Base-by-base conservation (phyloP, 2,888 invertebrate species). In the Troglohyphantes excavatus region DNA sequence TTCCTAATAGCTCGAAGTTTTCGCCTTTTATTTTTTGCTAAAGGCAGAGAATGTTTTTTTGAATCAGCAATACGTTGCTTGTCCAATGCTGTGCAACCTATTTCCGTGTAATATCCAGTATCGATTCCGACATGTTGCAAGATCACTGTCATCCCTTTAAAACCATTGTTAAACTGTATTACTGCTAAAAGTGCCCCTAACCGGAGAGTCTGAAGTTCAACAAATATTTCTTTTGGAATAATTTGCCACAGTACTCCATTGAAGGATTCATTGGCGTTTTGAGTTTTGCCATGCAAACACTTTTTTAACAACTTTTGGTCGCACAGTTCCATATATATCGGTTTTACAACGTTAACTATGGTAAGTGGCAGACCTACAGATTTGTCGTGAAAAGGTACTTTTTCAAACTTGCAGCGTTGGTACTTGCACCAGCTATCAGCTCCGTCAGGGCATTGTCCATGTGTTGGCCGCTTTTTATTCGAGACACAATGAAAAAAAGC, bases 221-320 rank as follows among this genome's bases (percentile, higher is more conserved):
- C 46, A 17, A 46, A 46, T 17, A 46, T 17, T 46, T 9, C 13
- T 46, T 81, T 46, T 7, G 27, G 39, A 13, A 83, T 6, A 13
- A 63, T n/a, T 26, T 63, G 72, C 83, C 61, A 83, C 11, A 63
- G 11, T 5, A 83, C 39, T 13, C 26, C 73, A 43, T 83, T 83
- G n/a, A 72, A 83, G 43, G 43, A 65, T 39, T 84, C 73, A 27
- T 84, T 73, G 1, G 43, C 29, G 33, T 84, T 84, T 46, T 75
- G 84, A 6, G 67, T 84, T n/a, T 27, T 46, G 11, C 46, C 75
- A 65, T 84, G 73, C 6, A 75, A 21, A 27, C 84, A 82, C 27
- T 75, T 84, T 11, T 11, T 6, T 13, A 84, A 33, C 7, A 75
- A n/a, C 11, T 65, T 46, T 53, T 75, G 26, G 29, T 76, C 75